These are phyloP conservation scores for Danio jaintianensis DNA, from an alignment of 2,797 vertebrate genomes.

Conservation along the genomic window DNA sequence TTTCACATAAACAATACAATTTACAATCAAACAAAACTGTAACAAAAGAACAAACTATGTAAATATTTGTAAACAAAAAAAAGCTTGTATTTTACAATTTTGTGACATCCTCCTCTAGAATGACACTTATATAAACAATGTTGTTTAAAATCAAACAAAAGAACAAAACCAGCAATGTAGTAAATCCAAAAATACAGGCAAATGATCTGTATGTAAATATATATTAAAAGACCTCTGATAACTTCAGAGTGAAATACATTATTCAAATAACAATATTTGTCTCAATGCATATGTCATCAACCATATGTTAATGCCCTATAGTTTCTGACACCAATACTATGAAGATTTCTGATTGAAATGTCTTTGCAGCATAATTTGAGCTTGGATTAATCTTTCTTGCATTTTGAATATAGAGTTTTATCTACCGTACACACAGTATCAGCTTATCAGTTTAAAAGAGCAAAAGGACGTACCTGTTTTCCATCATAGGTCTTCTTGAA, in stretches of 20 bases:
- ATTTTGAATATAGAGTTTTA: neutral
- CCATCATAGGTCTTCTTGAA: neutral
- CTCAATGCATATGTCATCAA: neutral
- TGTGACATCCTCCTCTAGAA: neutral
- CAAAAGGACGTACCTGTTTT: neutral
- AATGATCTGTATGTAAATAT: neutral
- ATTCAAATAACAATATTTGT: too few relatives aligned
- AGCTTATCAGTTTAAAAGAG: neutral
- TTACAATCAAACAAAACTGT: too few relatives aligned
- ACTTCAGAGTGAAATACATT: neutral
- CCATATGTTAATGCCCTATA: neutral
- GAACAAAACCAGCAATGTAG: neutral
- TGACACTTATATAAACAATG: too few relatives aligned
- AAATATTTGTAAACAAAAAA: neutral
- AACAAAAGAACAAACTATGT: neutral
- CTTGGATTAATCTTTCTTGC: neutral
- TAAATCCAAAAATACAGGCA: neutral
- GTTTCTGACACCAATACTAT: neutral
- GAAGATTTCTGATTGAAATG: neutral
- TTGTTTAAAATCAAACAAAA: neutral
- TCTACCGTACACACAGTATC: neutral
- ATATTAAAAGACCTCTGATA: neutral
- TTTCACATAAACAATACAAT: too few relatives aligned
- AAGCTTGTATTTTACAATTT: neutral
- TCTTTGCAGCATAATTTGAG: neutral